Evolutionary conservation across 2,888 invertebrate species (phyloP).

Genomic region (Hypselothyrea guttata): DNA sequence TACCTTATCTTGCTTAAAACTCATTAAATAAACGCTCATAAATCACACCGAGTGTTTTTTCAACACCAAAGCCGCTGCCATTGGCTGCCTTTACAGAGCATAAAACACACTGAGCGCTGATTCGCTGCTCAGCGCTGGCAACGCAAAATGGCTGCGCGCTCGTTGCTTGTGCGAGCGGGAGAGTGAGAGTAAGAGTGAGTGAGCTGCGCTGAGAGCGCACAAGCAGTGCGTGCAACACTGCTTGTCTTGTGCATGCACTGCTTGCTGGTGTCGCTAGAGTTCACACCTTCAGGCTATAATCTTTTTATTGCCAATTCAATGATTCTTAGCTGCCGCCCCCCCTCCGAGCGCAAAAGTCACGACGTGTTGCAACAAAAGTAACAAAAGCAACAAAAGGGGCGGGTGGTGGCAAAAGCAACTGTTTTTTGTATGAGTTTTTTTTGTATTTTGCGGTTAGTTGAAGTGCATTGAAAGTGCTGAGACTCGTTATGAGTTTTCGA

Average conservation of each 20-base stretch:
- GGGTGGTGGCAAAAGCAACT: not conserved
- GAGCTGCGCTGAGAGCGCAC: constrained; percentile 1
- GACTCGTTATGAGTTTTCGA: constrained; percentile 70
- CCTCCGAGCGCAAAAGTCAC: constrained; percentile 61
- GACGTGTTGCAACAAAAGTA: constrained; percentile 14
- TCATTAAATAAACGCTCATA: too few relatives aligned
- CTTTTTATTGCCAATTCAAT: constrained; percentile 79
- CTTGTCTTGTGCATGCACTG: constrained; percentile 9
- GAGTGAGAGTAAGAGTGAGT: not conserved
- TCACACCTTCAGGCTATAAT: constrained; percentile 79
- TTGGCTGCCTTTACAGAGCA: constrained; percentile 43
- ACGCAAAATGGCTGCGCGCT: constrained; percentile 59
- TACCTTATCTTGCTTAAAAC: too few relatives aligned
- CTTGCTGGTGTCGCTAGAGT: constrained; percentile 52
- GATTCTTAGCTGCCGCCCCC: constrained; percentile 63
- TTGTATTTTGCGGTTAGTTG: constrained; percentile 46
- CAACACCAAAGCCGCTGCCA: constrained; percentile 6
- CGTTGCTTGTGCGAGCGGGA: constrained; percentile 50
- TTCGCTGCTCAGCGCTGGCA: constrained; percentile 29
- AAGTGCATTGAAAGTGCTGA: constrained; percentile 60
- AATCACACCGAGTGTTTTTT: constrained; percentile 28
- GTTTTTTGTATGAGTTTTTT: constrained; percentile 6
- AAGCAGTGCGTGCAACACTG: constrained; percentile 1
- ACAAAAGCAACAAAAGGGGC: constrained; percentile 2
- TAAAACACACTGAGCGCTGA: constrained; percentile 15